These are phyloP conservation scores for Bostrychus sinensis DNA, from an alignment of 2,113 vertebrate species.

Conservation along the genomic window DNA sequence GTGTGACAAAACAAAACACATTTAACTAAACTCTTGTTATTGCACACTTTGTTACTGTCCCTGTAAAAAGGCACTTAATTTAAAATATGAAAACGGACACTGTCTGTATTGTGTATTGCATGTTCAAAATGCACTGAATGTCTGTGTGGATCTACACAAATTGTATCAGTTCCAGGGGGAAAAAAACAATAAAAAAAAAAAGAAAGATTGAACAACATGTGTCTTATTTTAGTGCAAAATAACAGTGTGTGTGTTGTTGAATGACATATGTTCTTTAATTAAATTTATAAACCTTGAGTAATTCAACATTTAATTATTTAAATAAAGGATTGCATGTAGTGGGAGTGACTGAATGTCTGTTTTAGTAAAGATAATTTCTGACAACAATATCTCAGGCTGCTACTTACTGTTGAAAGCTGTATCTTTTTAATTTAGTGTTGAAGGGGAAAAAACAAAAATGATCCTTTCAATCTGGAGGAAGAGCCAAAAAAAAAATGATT, in stretches of 20 bases:
- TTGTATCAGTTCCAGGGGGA: constrained; percentile 38
- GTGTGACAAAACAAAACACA: neutral
- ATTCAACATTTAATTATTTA: neutral
- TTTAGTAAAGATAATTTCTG: no score
- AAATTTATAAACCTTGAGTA: neutral
- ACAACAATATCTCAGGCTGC: neutral
- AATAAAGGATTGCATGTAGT: no score
- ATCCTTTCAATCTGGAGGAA: no score
- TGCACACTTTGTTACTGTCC: neutral
- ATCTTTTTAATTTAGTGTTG: neutral
- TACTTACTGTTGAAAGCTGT: neutral
- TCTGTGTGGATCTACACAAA: constrained; percentile 24
- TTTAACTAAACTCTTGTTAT: neutral
- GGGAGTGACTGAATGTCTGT: no score
- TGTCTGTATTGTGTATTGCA: constrained; percentile 16
- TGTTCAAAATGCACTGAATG: constrained; percentile 16
- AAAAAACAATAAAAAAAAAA: constrained; percentile 68
- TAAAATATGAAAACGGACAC: neutral
- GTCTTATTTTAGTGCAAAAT: neutral
- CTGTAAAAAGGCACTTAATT: neutral
- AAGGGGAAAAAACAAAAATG: no score
- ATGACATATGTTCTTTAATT: neutral
- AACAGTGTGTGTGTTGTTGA: neutral
- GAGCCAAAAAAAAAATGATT: no score
- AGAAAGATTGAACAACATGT: neutral